These are phyloP conservation scores for Eufriesea mexicana DNA, from an alignment of 1,140 invertebrate species.

Conservation along the genomic window DNA sequence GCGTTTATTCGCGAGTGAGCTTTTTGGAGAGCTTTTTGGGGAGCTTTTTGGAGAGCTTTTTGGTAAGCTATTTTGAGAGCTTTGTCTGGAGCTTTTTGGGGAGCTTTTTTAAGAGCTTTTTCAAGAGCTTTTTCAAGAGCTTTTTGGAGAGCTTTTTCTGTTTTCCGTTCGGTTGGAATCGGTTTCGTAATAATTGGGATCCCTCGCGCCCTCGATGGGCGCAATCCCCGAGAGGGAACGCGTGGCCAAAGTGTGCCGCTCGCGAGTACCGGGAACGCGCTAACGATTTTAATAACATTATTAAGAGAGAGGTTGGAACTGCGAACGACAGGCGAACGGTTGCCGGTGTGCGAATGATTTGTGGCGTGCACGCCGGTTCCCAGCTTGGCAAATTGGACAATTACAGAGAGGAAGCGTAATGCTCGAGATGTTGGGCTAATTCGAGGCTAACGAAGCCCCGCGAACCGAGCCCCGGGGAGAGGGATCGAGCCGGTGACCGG, in stretches of 20 bases:
- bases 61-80: no score
- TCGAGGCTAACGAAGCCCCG: constrained; percentile 19
- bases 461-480: neutral
- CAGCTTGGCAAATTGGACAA: constrained; percentile 51
- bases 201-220: no score
- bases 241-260: constrained; percentile 1
- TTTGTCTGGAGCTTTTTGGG: no score
- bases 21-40: no score
- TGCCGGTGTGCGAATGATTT: constrained; percentile 22
- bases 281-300: constrained; percentile 43
- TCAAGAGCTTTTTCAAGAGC: no score
- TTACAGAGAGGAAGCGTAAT: constrained; percentile 43
- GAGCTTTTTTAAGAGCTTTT: no score
- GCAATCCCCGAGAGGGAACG: neutral
- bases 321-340: neutral
- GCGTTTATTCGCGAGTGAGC: no score
- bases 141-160: no score
- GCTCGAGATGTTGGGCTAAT: constrained; percentile 34
- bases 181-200: no score
- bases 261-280: constrained; percentile 5
- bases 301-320: constrained; percentile 15
- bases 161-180: no score
- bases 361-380: constrained; percentile 1
- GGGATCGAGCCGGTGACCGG: constrained; percentile 29
- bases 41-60: no score